A percentile compares a stretch with the other conserved stretches of the same genome.
These are phyloP conservation scores for Nomada lathburiana DNA, from an alignment of 2,888 invertebrate genomes.

Conservation along the genomic window DNA sequence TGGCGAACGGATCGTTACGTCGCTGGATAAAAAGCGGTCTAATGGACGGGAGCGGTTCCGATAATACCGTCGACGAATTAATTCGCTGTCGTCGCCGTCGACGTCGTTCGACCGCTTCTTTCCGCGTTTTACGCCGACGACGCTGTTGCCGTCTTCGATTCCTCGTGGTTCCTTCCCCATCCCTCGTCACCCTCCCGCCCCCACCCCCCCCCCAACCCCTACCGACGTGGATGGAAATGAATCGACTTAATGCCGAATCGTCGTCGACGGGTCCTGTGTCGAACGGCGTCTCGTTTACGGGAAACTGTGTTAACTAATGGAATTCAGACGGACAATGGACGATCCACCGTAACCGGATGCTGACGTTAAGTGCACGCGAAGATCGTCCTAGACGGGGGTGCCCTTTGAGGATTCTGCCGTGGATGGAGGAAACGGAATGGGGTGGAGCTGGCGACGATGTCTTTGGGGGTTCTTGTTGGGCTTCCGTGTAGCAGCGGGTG, in stretches of 20 bases:
- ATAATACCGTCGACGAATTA: conserved; percentile 66
- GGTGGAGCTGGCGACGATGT: neutral
- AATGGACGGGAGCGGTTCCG: conserved; percentile 71
- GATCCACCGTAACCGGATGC: conserved; percentile 34
- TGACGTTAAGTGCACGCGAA: conserved; percentile 31
- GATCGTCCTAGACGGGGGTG: neutral
- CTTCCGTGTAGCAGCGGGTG: neutral
- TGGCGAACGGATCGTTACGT: conserved; percentile 59
- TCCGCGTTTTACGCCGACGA: conserved; percentile 42
- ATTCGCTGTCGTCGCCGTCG: conserved; percentile 55
- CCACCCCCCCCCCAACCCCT: neutral
- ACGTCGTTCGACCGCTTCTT: conserved; percentile 38
- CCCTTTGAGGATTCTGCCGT: conserved; percentile 15
- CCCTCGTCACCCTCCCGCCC: neutral
- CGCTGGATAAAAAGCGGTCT: conserved; percentile 67
- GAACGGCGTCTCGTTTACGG: conserved; percentile 39
- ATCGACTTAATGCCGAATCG: conserved; percentile 44
- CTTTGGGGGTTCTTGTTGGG: conserved; percentile 1
- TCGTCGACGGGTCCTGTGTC: neutral
- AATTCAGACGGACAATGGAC: conserved; percentile 33
- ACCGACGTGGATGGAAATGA: conserved; percentile 36
- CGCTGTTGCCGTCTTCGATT: neutral
- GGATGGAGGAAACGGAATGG: neutral
- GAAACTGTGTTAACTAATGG: conserved; percentile 37
- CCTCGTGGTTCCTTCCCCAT: neutral